Evolutionary conservation across 2,888 invertebrate genomes (phyloP).

Genomic region (Plagodis dolabraria): DNA sequence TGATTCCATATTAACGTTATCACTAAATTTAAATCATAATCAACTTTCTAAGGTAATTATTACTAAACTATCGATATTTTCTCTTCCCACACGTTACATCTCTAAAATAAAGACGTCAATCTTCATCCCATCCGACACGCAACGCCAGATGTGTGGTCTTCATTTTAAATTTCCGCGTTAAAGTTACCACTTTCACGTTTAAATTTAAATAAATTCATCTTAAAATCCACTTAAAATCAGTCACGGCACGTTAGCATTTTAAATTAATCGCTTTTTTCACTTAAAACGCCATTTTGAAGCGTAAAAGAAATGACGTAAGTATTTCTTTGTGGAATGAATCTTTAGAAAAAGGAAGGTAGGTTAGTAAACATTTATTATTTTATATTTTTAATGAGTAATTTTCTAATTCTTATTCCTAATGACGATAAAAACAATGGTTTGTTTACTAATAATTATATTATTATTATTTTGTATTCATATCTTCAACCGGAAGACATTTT

Average conservation of each 20-base stretch:
- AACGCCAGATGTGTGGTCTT: slow-evolving; percentile 43
- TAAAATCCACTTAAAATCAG: slow-evolving; percentile 29
- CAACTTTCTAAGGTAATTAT: not conserved
- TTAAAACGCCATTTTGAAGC: slow-evolving; percentile 29
- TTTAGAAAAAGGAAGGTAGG: too few relatives aligned
- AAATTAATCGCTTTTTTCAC: slow-evolving; percentile 31
- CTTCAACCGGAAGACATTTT: too few relatives aligned
- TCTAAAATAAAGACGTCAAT: slow-evolving; percentile 38
- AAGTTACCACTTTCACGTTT: slow-evolving; percentile 38
- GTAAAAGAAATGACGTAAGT: slow-evolving; percentile 11
- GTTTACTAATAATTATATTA: too few relatives aligned
- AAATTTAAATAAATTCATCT: slow-evolving; percentile 35
- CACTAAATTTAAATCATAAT: too few relatives aligned
- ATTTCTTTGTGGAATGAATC: too few relatives aligned
- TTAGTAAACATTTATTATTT: too few relatives aligned
- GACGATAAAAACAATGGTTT: too few relatives aligned
- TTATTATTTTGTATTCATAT: too few relatives aligned
- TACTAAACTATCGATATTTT: slow-evolving; percentile 19
- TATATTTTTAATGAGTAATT: too few relatives aligned
- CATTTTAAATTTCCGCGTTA: slow-evolving; percentile 30
- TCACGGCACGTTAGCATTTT: slow-evolving; percentile 32
- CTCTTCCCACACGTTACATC: slow-evolving; percentile 5
- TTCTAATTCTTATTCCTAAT: too few relatives aligned
- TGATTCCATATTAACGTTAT: too few relatives aligned
- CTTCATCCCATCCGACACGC: slow-evolving; percentile 35